Evolutionary conservation across 1,140 invertebrate species (phyloP).

Genomic region (Bombus vancouverensis): DNA sequence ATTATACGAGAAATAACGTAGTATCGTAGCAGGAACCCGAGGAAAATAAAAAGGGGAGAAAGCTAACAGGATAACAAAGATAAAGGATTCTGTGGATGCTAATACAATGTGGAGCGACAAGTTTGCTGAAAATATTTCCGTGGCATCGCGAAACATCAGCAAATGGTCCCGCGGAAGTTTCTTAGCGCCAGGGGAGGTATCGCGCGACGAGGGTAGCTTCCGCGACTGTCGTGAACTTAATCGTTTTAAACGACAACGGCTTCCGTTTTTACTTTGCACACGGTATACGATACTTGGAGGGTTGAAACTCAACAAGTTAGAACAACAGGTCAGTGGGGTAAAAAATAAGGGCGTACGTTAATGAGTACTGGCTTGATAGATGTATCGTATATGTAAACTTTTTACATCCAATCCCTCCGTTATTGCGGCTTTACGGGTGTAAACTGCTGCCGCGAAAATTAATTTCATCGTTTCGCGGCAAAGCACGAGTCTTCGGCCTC

Average conservation of each 20-base stretch:
- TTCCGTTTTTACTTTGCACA: not conserved
- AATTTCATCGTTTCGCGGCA: not conserved
- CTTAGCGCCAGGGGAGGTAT: not conserved
- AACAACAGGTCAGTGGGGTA: conserved; percentile 18
- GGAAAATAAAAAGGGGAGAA: not conserved
- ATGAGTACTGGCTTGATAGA: not conserved
- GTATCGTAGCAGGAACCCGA: not conserved
- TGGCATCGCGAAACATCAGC: not conserved
- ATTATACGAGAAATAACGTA: not conserved
- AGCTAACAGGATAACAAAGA: not conserved
- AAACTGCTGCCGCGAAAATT: not conserved
- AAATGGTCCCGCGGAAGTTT: not conserved
- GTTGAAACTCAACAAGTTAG: conserved; percentile 11
- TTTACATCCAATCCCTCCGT: not conserved
- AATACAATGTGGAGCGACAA: not conserved
- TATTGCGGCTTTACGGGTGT: not conserved
- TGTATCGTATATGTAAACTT: not conserved
- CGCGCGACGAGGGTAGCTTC: not conserved
- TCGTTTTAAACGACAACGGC: conserved; percentile 10
- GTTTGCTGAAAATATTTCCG: too few species aligned
- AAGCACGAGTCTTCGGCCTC: not conserved
- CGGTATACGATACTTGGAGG: not conserved
- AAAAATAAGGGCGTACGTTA: not conserved
- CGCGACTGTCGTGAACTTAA: conserved; percentile 2
- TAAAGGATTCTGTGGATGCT: not conserved